Evolutionary conservation across 2,113 vertebrate species (phyloP).

Genomic region (Cyanoramphus novaezelandiae): DNA sequence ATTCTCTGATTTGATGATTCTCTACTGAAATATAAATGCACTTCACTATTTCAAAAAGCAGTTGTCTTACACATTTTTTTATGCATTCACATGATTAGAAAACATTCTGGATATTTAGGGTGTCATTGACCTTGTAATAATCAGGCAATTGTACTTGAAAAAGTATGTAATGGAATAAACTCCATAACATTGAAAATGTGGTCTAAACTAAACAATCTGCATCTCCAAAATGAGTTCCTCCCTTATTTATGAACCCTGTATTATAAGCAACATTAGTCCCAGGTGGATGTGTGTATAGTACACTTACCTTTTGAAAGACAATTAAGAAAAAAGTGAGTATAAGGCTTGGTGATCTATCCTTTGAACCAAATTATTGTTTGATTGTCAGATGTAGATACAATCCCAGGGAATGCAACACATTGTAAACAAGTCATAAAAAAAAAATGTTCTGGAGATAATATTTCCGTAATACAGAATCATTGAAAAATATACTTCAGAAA

Average conservation of each 20-base stretch:
- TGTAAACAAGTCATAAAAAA: background rate
- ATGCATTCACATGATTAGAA: background rate
- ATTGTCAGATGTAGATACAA: background rate
- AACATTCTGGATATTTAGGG: background rate
- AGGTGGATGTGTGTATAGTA: background rate
- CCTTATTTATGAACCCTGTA: background rate
- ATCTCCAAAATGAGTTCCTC: background rate
- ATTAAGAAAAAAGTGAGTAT: background rate
- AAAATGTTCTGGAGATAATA: accelerated
- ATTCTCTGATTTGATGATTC: background rate
- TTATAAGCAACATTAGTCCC: background rate
- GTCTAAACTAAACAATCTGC: background rate
- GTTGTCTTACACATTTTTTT: background rate
- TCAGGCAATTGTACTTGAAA: background rate
- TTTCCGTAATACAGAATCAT: background rate
- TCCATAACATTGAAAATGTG: background rate
- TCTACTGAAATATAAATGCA: background rate
- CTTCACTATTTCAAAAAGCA: background rate
- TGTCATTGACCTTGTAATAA: background rate
- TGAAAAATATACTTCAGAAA: background rate
- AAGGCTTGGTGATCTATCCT: background rate
- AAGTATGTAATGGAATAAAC: background rate
- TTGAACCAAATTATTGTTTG: background rate
- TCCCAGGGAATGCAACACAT: background rate
- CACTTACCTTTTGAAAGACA: background rate